phyloP scores from a whole-genome alignment of 2,888 invertebrate species.

The Terebella lapidaria region DNA sequence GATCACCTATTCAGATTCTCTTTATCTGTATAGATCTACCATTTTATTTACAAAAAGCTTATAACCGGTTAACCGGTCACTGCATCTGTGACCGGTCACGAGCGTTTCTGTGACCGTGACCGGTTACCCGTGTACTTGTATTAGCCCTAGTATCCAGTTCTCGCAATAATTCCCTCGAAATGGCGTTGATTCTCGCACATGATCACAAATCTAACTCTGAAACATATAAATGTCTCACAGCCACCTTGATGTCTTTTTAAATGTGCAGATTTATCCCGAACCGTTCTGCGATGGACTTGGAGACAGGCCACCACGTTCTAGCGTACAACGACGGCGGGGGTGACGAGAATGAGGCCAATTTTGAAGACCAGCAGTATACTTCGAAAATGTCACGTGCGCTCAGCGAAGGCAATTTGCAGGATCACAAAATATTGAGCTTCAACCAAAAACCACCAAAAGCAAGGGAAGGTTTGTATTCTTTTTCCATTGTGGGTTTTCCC shows the following conservation, averaged over 20 bases:
- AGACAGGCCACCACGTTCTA: conserved; percentile 71
- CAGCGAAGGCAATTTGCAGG: conserved; percentile 58
- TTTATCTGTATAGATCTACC: too few relatives aligned
- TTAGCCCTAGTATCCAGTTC: too few relatives aligned
- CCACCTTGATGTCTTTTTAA: too few relatives aligned
- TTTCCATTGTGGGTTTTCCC: too few relatives aligned
- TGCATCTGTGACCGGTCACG: too few relatives aligned
- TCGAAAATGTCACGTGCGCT: conserved; percentile 66
- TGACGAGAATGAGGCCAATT: conserved; percentile 56
- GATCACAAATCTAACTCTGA: neutral
- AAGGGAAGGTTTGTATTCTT: too few relatives aligned
- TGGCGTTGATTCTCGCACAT: neutral
- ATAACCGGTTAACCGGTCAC: too few relatives aligned
- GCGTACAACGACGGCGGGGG: conserved; percentile 46
- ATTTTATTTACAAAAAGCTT: too few relatives aligned
- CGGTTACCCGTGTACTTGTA: too few relatives aligned
- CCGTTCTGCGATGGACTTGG: conserved; percentile 81
- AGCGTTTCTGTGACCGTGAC: too few relatives aligned
- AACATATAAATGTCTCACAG: neutral
- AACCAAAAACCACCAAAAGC: conserved; percentile 85
- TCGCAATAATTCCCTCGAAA: neutral
- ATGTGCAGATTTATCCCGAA: conserved; percentile 87
- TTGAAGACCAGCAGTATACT: conserved; percentile 62
- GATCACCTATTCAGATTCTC: neutral
- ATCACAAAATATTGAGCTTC: conserved; percentile 74